phyloP scores from a whole-genome alignment of 2,113 vertebrate genomes.

The Saccopteryx leptura region DNA sequence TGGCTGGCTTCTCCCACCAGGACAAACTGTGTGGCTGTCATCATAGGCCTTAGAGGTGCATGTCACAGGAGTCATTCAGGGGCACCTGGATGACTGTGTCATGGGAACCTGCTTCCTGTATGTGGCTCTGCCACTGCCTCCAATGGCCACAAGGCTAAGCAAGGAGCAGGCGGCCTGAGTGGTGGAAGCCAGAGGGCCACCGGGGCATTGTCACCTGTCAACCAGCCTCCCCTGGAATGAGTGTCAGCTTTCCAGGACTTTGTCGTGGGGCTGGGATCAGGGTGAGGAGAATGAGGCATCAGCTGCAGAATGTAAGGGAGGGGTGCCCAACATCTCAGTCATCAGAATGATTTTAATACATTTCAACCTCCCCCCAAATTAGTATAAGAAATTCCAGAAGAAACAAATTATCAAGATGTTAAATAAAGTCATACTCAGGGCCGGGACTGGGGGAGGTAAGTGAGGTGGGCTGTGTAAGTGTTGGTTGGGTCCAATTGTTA shows the following conservation, averaged over 20 bases:
- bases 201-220: background rate
- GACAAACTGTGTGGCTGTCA: accelerated
- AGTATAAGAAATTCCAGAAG: background rate
- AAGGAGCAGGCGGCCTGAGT: background rate
- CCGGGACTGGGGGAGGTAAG: accelerated
- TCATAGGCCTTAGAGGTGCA: background rate
- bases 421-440: background rate
- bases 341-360: background rate
- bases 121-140: background rate
- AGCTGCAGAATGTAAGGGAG: background rate
- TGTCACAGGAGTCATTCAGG: background rate
- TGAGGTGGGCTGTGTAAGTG: accelerated
- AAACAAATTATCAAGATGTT: background rate
- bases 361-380: background rate
- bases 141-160: background rate
- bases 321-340: background rate
- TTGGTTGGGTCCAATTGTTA: background rate
- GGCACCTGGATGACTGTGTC: accelerated
- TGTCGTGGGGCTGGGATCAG: background rate
- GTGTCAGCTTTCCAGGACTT: background rate
- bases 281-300: accelerated
- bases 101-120: background rate
- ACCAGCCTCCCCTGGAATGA: background rate
- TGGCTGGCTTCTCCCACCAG: background rate
- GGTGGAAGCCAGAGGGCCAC: background rate